Evolutionary conservation across 2,797 vertebrate genomes (phyloP), one percentile per base, ranked within the genome.

Genomic region (Peromyscus nudipes): DNA sequence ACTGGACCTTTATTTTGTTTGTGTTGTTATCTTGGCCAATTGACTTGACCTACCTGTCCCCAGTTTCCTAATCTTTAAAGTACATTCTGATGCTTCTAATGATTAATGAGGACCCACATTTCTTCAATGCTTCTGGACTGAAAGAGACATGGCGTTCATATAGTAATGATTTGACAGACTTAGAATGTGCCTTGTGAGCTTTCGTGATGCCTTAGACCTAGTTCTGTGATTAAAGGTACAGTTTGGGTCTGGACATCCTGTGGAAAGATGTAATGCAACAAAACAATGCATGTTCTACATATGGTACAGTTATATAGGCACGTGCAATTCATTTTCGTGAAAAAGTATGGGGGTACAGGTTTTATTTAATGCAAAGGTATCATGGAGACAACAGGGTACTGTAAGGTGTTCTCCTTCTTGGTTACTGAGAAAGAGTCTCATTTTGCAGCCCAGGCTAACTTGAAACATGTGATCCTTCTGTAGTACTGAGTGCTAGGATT

Each of bases 51-150:
- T 91, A 62, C 17, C 21, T 95, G 31, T 76, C 62, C 34, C 43
- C 67, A 96, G 34, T 93, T 93, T 96, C 60, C 80, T 87, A n/a
- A 94, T 94, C 27, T n/a, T 94, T 89, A 65, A 94, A 89, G 49
- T 96, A 46, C 23, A 83, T 89, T 91, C 34, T 97, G 43, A 94
- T 69, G 55, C 86, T 95, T 97, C 92, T 86, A n/a, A 52, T 75
- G 60, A 87, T 95, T 93, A 93, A 96, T 82, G 64, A 93, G 65
- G 34, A 21, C 60, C 84, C 40, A 90, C 31, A 85, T 57, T 90
- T 91, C 91, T 75, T 84, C 49, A 90, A 12, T 40, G 52, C 16
- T 92, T 93, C 69, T 87, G 89, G 69, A 91, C 25, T 95, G 64
- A 87, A 94, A 89, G 82, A 73, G 62, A 83, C 67, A 96, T 95